Conservation (phyloP, 1,140 invertebrate species). For the Drosophila sechellia region DNA sequence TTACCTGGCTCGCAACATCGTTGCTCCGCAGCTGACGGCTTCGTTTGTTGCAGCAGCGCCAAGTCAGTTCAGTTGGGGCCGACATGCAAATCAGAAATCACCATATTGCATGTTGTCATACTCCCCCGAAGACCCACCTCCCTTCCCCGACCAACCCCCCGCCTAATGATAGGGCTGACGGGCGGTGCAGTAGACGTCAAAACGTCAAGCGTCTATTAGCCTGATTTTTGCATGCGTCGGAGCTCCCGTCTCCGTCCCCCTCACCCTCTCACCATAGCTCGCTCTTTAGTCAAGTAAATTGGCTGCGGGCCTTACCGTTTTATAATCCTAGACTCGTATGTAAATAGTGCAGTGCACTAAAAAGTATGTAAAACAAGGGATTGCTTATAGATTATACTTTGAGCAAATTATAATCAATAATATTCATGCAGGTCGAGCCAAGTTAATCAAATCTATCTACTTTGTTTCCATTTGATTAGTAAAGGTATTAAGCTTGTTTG, state of each 20-base stretch:
- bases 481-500: too few species aligned
- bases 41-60: slow-evolving; percentile 67
- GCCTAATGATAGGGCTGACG: slow-evolving; percentile 71
- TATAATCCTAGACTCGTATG: slow-evolving; percentile 45
- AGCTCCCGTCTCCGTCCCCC: slow-evolving; percentile 24
- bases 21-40: slow-evolving; percentile 65
- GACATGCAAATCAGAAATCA: slow-evolving; percentile 81
- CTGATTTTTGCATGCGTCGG: slow-evolving; percentile 52
- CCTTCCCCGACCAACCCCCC: background rate
- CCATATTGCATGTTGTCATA: slow-evolving; percentile 79
- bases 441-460: too few species aligned
- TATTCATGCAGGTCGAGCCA: too few species aligned
- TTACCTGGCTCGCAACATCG: slow-evolving; percentile 56
- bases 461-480: too few species aligned
- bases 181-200: slow-evolving; percentile 72
- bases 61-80: slow-evolving; percentile 32
- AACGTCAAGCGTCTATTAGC: slow-evolving; percentile 82
- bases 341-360: slow-evolving; percentile 37
- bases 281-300: slow-evolving; percentile 26
- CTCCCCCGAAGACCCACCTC: slow-evolving; percentile 13
- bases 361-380: background rate
- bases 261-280: background rate
- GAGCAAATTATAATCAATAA: too few species aligned
- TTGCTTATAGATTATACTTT: too few species aligned
- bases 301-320: slow-evolving; percentile 36